Evolutionary conservation across 1,140 invertebrate genomes (phyloP), one percentile per base, ranked within the genome.

Genomic region (Trichonephila clavata): DNA sequence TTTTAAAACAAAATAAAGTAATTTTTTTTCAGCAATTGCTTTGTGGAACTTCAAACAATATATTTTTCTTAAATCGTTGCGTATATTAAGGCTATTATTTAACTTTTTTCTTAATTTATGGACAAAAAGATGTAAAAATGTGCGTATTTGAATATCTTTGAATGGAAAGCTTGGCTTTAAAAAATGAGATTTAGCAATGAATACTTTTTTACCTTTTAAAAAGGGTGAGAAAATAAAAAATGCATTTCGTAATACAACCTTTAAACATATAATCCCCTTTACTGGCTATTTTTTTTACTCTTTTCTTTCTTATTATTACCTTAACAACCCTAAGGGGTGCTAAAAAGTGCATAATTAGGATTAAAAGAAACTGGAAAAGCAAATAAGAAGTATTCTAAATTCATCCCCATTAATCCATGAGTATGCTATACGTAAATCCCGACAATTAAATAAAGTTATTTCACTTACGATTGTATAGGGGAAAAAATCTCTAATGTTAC

Each of bases 221-320:
- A 68, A 6, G 21, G n/a, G n/a, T 68, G 65, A 68, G 65, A 14
- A 68, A 68, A 68, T 4, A 68, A 24, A 68, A 32, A 39, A 16
- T 71, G n/a, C 24, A 14, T 71, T 27, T 71, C 24, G n/a, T 6
- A 71, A 39, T 77, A 18, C 71, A 18, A 7, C 27, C 18, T 77
- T 77, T 77, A 77, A 77, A 77, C 50, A 50, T 39, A 16, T 77
- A 77, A 77, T 77, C 71, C 18, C 24, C 39, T 77, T 77, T 77
- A 77, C 24, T 18, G 6, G 18, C 27, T 32, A 39, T 5, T 32
- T 39, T 16, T 39, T 20, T 39, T 77, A 32, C 32, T 39, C 16
- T n/a, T n/a, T n/a, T n/a, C 4, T 77, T 7, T 2, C 21, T 63
- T 63, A 63, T 63, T 63, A 20, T 39, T 20, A 32, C 27, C 32